Evolutionary conservation across 2,797 vertebrate genomes (phyloP).

Genomic region (Lycodopsis pacificus): DNA sequence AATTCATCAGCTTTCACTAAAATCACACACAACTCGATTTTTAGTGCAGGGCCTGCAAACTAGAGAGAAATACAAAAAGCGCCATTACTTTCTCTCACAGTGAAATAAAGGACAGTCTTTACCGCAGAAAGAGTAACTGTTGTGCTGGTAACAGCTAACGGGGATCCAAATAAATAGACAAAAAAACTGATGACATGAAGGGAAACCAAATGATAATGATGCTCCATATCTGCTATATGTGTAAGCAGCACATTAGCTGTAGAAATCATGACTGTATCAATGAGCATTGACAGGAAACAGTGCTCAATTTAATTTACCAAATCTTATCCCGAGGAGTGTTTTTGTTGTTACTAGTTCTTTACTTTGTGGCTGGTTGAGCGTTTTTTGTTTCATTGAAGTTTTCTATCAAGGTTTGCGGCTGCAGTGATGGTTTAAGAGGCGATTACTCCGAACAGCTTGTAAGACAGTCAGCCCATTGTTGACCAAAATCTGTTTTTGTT

Average conservation of each 20-base stretch:
- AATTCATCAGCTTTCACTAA: neutral
- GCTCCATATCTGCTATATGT: neutral
- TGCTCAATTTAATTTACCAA: neutral
- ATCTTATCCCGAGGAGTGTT: neutral
- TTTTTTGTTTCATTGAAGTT: neutral
- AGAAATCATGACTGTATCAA: neutral
- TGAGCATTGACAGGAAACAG: neutral
- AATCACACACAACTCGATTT: neutral
- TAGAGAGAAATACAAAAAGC: neutral
- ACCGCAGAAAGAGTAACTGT: neutral
- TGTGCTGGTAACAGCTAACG: neutral
- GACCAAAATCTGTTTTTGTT: slow-evolving; percentile 9
- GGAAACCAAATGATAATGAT: neutral
- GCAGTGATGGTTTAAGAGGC: slow-evolving; percentile 3
- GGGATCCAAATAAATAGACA: neutral
- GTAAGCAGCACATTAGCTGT: neutral
- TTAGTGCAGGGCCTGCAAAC: neutral
- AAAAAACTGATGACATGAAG: neutral
- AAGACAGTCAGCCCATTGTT: slow-evolving; percentile 16
- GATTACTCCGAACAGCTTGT: neutral
- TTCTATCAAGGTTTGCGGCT: slow-evolving; percentile 6
- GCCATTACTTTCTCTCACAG: neutral
- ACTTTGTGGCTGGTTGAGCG: neutral
- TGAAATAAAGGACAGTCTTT: neutral
- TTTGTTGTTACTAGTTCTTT: slow-evolving; percentile 15